Evolutionary conservation across 2,113 vertebrate species (phyloP).

Genomic region (Toxostoma redivivum): DNA sequence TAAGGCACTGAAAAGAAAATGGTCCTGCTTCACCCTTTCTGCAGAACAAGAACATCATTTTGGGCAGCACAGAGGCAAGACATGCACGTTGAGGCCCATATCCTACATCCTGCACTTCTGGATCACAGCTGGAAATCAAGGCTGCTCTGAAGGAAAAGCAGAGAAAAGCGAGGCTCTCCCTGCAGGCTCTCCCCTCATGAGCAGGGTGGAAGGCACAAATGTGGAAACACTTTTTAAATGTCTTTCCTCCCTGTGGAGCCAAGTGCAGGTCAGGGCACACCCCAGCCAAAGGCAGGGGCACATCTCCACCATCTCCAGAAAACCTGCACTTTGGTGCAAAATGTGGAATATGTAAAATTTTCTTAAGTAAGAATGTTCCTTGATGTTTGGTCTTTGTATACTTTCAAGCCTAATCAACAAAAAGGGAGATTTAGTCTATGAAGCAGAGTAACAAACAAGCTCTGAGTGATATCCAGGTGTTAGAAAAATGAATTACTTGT

Average conservation of each 20-base stretch:
- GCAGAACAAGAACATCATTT: background rate
- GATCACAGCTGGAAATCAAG: background rate
- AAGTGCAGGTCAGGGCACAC: background rate
- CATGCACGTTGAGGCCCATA: accelerated
- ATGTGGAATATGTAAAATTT: background rate
- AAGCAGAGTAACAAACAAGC: background rate
- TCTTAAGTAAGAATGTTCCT: background rate
- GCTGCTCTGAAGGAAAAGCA: background rate
- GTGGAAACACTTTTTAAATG: background rate
- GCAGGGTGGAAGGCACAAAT: background rate
- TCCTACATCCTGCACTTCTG: background rate
- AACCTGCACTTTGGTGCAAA: background rate
- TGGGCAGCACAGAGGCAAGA: background rate
- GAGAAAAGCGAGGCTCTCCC: background rate
- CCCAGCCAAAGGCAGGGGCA: background rate
- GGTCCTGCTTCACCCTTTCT: background rate
- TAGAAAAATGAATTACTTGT: background rate
- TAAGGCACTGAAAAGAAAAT: background rate
- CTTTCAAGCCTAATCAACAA: background rate
- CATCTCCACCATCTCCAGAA: background rate
- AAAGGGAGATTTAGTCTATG: background rate
- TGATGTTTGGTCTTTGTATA: background rate
- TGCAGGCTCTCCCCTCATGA: background rate
- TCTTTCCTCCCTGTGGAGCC: background rate
- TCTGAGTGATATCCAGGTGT: background rate